Evolutionary conservation across 1,140 invertebrate genomes (phyloP).

Genomic region (Drosophila tropicalis): DNA sequence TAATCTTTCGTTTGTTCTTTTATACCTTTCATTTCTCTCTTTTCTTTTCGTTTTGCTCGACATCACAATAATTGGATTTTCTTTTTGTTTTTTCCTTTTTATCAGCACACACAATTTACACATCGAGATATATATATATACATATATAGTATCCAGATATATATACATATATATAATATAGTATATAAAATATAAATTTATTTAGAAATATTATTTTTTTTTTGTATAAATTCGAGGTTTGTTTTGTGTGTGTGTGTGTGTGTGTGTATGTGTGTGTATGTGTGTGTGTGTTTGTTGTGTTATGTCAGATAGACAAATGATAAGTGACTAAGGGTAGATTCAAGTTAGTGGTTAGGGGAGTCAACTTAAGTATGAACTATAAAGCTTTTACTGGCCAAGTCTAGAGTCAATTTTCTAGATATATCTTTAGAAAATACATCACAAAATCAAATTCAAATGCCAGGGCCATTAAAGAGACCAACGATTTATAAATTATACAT

Average conservation of each 20-base stretch:
- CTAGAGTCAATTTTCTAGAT: constrained; percentile 13
- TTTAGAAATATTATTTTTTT: constrained; percentile 58
- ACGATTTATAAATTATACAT: constrained; percentile 43
- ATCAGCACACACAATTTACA: constrained; percentile 33
- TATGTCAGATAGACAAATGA: constrained; percentile 48
- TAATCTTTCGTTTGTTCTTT: constrained; percentile 6
- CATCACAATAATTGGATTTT: constrained; percentile 55
- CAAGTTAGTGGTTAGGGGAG: neutral
- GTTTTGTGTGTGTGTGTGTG: constrained; percentile 36
- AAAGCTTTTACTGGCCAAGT: constrained; percentile 49
- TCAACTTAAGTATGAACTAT: constrained; percentile 40
- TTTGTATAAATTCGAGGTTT: constrained; percentile 70
- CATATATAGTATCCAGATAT: constrained; percentile 40
- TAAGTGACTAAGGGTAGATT: constrained; percentile 12
- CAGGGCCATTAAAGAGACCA: constrained; percentile 35
- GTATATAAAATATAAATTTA: constrained; percentile 64
- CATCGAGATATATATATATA: constrained; percentile 39
- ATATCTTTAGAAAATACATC: constrained; percentile 8
- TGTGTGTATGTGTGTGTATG: too few species aligned
- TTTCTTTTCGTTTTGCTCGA: constrained; percentile 26
- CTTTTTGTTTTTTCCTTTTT: constrained; percentile 46
- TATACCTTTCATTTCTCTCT: constrained; percentile 27
- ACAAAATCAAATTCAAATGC: constrained; percentile 39
- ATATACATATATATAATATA: constrained; percentile 53
- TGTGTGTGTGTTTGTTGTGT: constrained; percentile 15